phyloP scores from a whole-genome alignment of 2,888 invertebrate species.

The Drosophila peninsularis region DNA sequence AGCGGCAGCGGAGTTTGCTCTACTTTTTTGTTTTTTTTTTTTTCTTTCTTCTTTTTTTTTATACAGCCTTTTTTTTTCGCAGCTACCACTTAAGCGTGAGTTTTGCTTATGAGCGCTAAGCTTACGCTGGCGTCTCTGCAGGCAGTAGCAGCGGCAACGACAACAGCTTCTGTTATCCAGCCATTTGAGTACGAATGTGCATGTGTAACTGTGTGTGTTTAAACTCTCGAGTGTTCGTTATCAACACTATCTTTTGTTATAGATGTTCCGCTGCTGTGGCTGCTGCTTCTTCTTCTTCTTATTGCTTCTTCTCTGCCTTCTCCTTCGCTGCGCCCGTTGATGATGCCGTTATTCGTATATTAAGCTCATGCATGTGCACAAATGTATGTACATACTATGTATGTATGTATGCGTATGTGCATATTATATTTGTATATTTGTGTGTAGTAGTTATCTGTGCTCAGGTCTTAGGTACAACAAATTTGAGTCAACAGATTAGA shows the following conservation, averaged over 20 bases:
- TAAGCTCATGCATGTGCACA: not conserved
- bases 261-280: slow-evolving; percentile 11
- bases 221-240: slow-evolving; percentile 49
- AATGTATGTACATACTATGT: too few relatives aligned
- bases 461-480: slow-evolving; percentile 18
- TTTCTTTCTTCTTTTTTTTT: slow-evolving; percentile 7
- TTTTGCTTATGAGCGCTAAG: slow-evolving; percentile 50
- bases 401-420: not conserved
- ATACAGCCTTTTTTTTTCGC: slow-evolving; percentile 15
- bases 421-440: not conserved
- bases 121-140: slow-evolving; percentile 40
- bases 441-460: slow-evolving; percentile 9
- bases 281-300: slow-evolving; percentile 5
- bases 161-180: slow-evolving; percentile 41
- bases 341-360: slow-evolving; percentile 19
- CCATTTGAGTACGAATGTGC: slow-evolving; percentile 32
- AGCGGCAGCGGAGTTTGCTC: slow-evolving; percentile 40
- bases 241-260: slow-evolving; percentile 50
- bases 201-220: slow-evolving; percentile 16
- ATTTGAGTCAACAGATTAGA: slow-evolving; percentile 31
- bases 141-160: slow-evolving; percentile 1
- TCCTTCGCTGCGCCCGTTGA: slow-evolving; percentile 7
- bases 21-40: slow-evolving; percentile 29
- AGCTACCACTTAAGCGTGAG: slow-evolving; percentile 58
- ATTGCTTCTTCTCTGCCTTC: not conserved